A percentile compares a stretch with the other conserved stretches of the same genome.
Evolutionary conservation across 2,888 invertebrate genomes (phyloP).

Genomic region (Malthinus flaveolus): DNA sequence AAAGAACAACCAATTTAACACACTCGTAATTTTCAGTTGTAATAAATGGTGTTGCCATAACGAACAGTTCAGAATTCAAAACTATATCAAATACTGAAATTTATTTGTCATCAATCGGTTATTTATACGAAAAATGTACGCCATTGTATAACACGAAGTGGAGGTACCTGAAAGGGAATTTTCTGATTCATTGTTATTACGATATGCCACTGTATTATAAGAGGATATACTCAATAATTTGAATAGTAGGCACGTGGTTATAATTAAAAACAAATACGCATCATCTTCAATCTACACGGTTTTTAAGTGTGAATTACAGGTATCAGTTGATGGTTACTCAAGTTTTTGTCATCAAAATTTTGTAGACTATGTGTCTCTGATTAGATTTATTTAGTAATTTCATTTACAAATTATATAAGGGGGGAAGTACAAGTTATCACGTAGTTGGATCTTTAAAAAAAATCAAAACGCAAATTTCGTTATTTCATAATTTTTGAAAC

Average conservation of each 20-base stretch:
- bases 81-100: not conserved
- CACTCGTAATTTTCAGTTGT: not conserved
- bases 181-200: not conserved
- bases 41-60: constrained; percentile 14
- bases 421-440: too few relatives aligned
- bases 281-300: too few relatives aligned
- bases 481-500: too few relatives aligned
- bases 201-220: not conserved
- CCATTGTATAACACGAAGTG: not conserved
- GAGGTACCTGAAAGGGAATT: not conserved
- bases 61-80: not conserved
- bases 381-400: not conserved
- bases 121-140: not conserved
- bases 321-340: too few relatives aligned
- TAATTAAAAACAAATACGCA: too few relatives aligned
- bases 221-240: too few relatives aligned
- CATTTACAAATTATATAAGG: too few relatives aligned
- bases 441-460: too few relatives aligned
- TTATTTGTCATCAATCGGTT: not conserved
- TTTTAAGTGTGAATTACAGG: too few relatives aligned
- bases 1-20: constrained; percentile 2
- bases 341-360: constrained; percentile 11
- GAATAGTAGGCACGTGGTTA: too few relatives aligned
- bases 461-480: too few relatives aligned
- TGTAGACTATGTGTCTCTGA: constrained; percentile 6